Evolutionary conservation across 2,888 invertebrate species (phyloP).

Genomic region (Diarsia mendica): DNA sequence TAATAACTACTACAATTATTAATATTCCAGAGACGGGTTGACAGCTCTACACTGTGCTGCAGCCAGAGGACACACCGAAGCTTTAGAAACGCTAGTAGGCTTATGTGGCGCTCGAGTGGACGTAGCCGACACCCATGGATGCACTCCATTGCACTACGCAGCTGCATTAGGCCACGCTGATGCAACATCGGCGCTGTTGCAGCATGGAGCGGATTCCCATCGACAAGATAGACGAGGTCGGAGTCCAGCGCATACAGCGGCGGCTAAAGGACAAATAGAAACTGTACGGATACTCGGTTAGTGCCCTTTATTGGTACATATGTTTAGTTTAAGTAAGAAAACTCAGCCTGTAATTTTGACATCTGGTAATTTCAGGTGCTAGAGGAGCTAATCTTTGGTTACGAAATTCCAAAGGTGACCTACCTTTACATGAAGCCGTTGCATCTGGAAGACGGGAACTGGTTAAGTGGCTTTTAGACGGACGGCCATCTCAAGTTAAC

Average conservation of each 20-base stretch:
- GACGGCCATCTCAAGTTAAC: conserved; percentile 95
- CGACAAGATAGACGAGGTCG: conserved; percentile 97
- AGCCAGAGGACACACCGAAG: conserved; percentile 98
- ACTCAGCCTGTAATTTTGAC: neutral
- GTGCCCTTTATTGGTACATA: conserved; percentile 20
- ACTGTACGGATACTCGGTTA: conserved; percentile 93
- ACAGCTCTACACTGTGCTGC: conserved; percentile 99
- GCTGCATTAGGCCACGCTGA: conserved; percentile 98
- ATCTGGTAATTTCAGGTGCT: conserved; percentile 75
- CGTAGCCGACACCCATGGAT: conserved; percentile 97
- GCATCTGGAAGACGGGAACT: conserved; percentile 97
- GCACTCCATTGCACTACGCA: conserved; percentile 98
- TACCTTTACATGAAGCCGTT: conserved; percentile 98
- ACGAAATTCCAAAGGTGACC: conserved; percentile 97
- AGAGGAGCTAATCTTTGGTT: conserved; percentile 97
- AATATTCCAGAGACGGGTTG: conserved; percentile 94
- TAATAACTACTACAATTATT: conserved; percentile 9
- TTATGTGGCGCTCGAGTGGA: conserved; percentile 97
- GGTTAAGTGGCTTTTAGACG: conserved; percentile 96
- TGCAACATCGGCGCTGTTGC: conserved; percentile 96
- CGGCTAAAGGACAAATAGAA: conserved; percentile 98
- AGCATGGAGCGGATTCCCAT: conserved; percentile 97
- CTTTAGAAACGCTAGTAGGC: conserved; percentile 96
- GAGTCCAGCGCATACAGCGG: conserved; percentile 98
- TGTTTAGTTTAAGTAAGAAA: neutral